Evolutionary conservation across 2,797 vertebrate species (phyloP).

Genomic region (Xiphorhynchus erythropygius): DNA sequence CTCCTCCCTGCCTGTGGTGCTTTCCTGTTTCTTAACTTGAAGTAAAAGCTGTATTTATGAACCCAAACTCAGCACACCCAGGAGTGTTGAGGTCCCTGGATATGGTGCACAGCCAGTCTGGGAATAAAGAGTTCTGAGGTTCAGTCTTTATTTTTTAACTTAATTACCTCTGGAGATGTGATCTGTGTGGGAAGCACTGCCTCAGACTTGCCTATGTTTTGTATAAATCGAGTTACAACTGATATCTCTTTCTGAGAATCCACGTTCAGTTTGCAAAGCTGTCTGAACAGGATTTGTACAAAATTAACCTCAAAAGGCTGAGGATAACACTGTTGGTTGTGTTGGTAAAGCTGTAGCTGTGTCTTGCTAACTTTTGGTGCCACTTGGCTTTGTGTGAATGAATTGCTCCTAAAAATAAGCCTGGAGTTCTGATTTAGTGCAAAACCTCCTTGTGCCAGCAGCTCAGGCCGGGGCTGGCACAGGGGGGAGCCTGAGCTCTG

Average conservation of each 20-base stretch:
- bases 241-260: not conserved
- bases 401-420: not conserved
- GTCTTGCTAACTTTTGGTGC: not conserved
- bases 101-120: not conserved
- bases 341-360: not conserved
- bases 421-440: not conserved
- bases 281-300: not conserved
- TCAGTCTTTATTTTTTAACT: not conserved
- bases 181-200: not conserved
- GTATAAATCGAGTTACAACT: not conserved
- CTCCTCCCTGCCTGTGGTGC: not conserved
- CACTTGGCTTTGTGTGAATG: constrained; percentile 8
- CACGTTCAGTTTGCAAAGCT: not conserved
- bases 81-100: not conserved
- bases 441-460: not conserved
- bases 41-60: not conserved
- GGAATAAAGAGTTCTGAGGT: not conserved
- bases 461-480: not conserved
- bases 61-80: not conserved
- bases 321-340: not conserved
- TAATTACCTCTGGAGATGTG: not conserved
- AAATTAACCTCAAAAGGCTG: not conserved
- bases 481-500: not conserved
- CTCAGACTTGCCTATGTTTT: not conserved
- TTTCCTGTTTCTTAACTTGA: not conserved